These are phyloP conservation scores for Drosophila athabasca DNA, from an alignment of 1,140 invertebrate genomes.

Conservation along the genomic window DNA sequence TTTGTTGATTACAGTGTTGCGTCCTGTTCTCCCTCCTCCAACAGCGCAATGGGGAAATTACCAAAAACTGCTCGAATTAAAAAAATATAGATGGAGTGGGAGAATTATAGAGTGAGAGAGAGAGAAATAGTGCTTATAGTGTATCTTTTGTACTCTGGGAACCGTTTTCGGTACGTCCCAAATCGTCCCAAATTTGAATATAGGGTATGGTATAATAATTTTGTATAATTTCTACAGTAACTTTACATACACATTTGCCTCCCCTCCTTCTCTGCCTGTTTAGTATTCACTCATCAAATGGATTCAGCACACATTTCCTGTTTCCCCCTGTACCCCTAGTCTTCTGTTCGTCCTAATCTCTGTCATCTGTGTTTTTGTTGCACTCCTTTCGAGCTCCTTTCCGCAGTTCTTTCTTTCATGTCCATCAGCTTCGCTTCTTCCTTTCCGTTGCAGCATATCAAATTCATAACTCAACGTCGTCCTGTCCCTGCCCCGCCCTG, in stretches of 20 bases:
- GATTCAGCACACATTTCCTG: slow-evolving; percentile 68
- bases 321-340: slow-evolving; percentile 41
- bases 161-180: no score
- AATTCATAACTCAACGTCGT: slow-evolving; percentile 55
- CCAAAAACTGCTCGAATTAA: slow-evolving; percentile 77
- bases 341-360: slow-evolving; percentile 38
- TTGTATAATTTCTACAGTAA: slow-evolving; percentile 16
- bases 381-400: slow-evolving; percentile 11
- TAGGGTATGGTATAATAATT: slow-evolving; percentile 15
- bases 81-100: slow-evolving; percentile 32
- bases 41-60: slow-evolving; percentile 71
- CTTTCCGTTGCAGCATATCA: slow-evolving; percentile 57
- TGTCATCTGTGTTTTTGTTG: slow-evolving; percentile 33
- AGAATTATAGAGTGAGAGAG: no score
- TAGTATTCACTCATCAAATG: slow-evolving; percentile 58
- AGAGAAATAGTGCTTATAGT: no score
- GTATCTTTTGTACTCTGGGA: not conserved
- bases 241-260: no score
- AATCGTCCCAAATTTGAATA: not conserved
- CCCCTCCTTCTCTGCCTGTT: slow-evolving; percentile 6
- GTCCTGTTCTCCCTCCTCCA: slow-evolving; percentile 1
- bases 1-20: slow-evolving; percentile 66
- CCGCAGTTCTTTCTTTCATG: not conserved
- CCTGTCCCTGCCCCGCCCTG: not conserved
- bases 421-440: slow-evolving; percentile 1